Conservation (phyloP, 2,888 invertebrate genomes). For the Augochlorella aurata region DNA sequence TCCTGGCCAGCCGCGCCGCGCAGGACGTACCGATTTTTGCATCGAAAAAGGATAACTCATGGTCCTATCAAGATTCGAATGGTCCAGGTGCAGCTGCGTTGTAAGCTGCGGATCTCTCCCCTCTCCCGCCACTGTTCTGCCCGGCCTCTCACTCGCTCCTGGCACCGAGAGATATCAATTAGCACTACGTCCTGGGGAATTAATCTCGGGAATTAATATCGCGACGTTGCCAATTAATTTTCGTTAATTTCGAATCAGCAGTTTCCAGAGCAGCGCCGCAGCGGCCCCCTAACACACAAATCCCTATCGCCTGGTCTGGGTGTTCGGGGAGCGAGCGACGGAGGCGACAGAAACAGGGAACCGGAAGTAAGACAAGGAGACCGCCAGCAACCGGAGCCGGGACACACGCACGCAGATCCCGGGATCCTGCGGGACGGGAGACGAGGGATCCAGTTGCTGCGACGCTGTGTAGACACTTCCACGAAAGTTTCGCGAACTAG, state of each 20-base stretch:
- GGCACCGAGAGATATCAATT: constrained; percentile 75
- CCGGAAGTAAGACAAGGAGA: constrained; percentile 35
- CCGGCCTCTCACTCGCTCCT: constrained; percentile 58
- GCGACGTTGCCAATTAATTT: constrained; percentile 80
- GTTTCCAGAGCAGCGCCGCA: constrained; percentile 73
- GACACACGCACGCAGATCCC: constrained; percentile 33
- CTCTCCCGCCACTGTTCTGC: constrained; percentile 16
- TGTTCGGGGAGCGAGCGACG: constrained; percentile 47
- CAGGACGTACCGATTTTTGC: constrained; percentile 24
- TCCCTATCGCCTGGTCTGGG: constrained; percentile 62
- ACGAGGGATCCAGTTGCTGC: constrained; percentile 31
- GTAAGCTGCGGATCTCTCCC: constrained; percentile 52
- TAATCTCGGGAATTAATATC: constrained; percentile 79
- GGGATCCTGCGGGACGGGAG: background rate
- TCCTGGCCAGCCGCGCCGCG: background rate
- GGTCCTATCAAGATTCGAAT: constrained; percentile 48
- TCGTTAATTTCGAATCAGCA: constrained; percentile 81
- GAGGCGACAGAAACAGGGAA: constrained; percentile 28
- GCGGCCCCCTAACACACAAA: constrained; percentile 66
- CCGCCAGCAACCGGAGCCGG: constrained; percentile 4
- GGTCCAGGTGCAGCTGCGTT: constrained; percentile 52
- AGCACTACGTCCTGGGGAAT: constrained; percentile 75
- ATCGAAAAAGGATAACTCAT: constrained; percentile 43
- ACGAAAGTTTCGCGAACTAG: constrained; percentile 67
- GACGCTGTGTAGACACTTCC: constrained; percentile 72